Percentiles rank a stretch among this genome's conserved stretches.
These are phyloP conservation scores for Homarus americanus DNA, from an alignment of 1,140 invertebrate species.

Conservation along the genomic window DNA sequence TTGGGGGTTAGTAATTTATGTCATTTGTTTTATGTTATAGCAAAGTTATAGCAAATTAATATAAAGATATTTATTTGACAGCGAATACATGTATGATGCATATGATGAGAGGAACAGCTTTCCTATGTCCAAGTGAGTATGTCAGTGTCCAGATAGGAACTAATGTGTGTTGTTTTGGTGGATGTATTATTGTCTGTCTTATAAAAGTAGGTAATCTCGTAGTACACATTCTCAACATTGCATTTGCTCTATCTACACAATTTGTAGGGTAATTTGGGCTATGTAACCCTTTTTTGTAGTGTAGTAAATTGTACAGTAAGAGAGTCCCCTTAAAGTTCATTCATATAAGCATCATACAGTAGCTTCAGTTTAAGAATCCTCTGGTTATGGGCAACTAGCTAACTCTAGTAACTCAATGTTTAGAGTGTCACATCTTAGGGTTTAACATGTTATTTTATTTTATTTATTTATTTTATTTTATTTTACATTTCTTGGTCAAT, in stretches of 20 bases:
- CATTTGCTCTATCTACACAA: slow-evolving; percentile 12
- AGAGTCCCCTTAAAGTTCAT: not conserved
- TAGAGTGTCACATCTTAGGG: not conserved
- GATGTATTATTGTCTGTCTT: slow-evolving; percentile 36
- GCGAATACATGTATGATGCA: slow-evolving; percentile 68
- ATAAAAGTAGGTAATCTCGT: slow-evolving; percentile 42
- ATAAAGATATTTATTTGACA: slow-evolving; percentile 67
- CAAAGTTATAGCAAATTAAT: slow-evolving; percentile 65
- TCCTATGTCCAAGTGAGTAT: slow-evolving; percentile 93
- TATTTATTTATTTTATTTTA: no score
- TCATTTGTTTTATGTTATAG: not conserved
- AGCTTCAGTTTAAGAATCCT: not conserved
- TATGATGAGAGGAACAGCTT: slow-evolving; percentile 93
- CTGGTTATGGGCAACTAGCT: not conserved
- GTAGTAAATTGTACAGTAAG: slow-evolving; percentile 3
- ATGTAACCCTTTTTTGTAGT: slow-evolving; percentile 33
- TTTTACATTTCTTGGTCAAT: no score
- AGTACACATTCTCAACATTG: slow-evolving; percentile 49
- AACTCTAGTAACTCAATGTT: not conserved
- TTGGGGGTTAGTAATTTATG: not conserved
- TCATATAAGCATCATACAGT: slow-evolving; percentile 38
- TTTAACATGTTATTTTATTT: no score
- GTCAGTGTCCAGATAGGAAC: slow-evolving; percentile 47
- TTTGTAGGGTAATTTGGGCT: slow-evolving; percentile 15
- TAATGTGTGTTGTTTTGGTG: slow-evolving; percentile 62